Base-by-base conservation (phyloP, 2,888 invertebrate species). In the Cyaniris semiargus region DNA sequence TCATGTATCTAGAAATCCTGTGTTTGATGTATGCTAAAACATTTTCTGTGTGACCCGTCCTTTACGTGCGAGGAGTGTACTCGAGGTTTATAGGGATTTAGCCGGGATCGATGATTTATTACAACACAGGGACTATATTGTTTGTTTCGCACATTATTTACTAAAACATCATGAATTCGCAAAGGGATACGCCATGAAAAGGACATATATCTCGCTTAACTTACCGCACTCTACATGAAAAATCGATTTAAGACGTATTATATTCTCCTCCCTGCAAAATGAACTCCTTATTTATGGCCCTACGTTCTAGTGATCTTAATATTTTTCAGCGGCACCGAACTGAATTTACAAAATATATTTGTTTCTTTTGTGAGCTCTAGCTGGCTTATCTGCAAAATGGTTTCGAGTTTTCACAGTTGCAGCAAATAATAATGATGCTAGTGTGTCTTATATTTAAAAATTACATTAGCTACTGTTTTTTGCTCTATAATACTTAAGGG, bases 21-120 rank as follows among this genome's bases (percentile, higher is more conserved):
- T 66, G 27, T 66, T 27, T 31, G 66, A 31, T 31, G 1, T 66
- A 31, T 66, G 66, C 66, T 71, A 38, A 38, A 71, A 71, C 21
- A 71, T 71, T 71, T 23, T 74, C 48, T 3, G 27, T 74, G 48
- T 74, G 74, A 53, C 53, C 27, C 15, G 5, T 74, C 44, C 74
- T 23, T 74, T 74, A 53, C 48, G 23, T 48, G 15, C 48, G 27
- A 44, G 48, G 15, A 74, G 48, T 48, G 72, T 74, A 74, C 74
- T 74, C 53, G 27, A 27, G 74, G 48, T 74, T 74, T 79, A 78
- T 70, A 79, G 79, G 76, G 80, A 81, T 80, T 81, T 79, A 80
- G 79, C 76, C 84, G 83, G 85, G 85, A 86, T 89, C 88, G 88
- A 87, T 89, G 89, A 91, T 91, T 90, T 91, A 91, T 90, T 85